Evolutionary conservation across 2,113 vertebrate species (phyloP).

Genomic region (Takifugu flavidus): DNA sequence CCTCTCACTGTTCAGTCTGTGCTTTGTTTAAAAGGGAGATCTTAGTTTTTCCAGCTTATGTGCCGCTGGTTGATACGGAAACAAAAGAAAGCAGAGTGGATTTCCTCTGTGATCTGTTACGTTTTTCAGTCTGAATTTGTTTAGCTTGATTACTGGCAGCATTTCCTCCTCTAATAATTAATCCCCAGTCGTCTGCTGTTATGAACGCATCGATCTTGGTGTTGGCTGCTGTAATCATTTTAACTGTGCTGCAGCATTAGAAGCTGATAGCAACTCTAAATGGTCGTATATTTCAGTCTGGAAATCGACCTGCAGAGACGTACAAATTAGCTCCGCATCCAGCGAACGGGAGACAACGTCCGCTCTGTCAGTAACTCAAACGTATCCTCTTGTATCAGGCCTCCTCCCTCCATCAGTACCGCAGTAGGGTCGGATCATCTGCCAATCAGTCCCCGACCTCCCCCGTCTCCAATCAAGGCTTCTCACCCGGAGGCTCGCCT

Average conservation of each 20-base stretch:
- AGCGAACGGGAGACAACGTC: neutral
- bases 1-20: neutral
- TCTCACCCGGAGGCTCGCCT: constrained; percentile 95
- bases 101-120: constrained; percentile 16
- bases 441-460: constrained; percentile 98
- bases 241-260: constrained; percentile 6
- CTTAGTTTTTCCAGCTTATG: neutral
- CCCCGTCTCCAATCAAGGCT: constrained; percentile 97
- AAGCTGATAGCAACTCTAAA: neutral
- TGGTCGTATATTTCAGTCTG: too few relatives aligned
- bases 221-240: constrained; percentile 7
- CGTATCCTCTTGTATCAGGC: constrained; percentile 82
- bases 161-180: constrained; percentile 29
- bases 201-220: constrained; percentile 11
- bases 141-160: constrained; percentile 9
- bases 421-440: constrained; percentile 89
- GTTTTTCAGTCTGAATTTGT: constrained; percentile 7
- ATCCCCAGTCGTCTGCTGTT: constrained; percentile 24
- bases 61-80: constrained; percentile 5
- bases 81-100: constrained; percentile 12
- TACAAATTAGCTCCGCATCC: neutral
- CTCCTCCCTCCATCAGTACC: constrained; percentile 92
- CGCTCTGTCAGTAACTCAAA: constrained; percentile 65
- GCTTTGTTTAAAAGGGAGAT: too few relatives aligned
- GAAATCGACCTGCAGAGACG: neutral